Conservation (phyloP, 1,140 invertebrate genomes). For the Drosophila saltans region DNA sequence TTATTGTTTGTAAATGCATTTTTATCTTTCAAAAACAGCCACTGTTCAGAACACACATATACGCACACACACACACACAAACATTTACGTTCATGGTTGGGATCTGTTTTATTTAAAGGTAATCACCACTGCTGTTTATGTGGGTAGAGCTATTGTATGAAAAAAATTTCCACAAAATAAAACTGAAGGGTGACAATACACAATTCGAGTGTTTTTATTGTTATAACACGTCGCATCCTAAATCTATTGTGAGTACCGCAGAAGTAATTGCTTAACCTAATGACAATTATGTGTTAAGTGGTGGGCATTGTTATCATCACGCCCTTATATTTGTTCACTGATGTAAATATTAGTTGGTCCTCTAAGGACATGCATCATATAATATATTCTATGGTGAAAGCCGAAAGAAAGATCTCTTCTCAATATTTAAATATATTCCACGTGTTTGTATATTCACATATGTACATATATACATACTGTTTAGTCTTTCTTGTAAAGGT, state of each 20-base stretch:
- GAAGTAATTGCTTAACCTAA: constrained; percentile 78
- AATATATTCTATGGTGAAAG: background rate
- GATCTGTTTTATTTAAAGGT: constrained; percentile 71
- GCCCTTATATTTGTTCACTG: constrained; percentile 32
- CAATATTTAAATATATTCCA: too few species aligned
- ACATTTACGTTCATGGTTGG: constrained; percentile 32
- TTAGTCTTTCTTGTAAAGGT: too few species aligned
- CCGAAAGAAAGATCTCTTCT: background rate
- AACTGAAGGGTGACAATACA: constrained; percentile 71
- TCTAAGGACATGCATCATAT: constrained; percentile 1
- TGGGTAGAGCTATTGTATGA: constrained; percentile 58
- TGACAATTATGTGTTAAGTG: constrained; percentile 76
- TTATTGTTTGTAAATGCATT: constrained; percentile 71
- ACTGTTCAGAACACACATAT: constrained; percentile 55
- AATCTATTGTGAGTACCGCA: constrained; percentile 62
- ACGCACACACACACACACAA: constrained; percentile 10
- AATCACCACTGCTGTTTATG: constrained; percentile 66
- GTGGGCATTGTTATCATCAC: constrained; percentile 53
- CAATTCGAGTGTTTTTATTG: constrained; percentile 79
- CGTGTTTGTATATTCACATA: too few species aligned
- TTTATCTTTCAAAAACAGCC: constrained; percentile 79
- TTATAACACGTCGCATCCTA: constrained; percentile 77
- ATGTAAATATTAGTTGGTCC: constrained; percentile 31
- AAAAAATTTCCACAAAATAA: constrained; percentile 53
- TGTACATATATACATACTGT: too few species aligned